Percentiles rank a stretch among this genome's conserved stretches.
phyloP scores from a whole-genome alignment of 2,888 invertebrate species.

The Sarcophaga caerulescens region DNA sequence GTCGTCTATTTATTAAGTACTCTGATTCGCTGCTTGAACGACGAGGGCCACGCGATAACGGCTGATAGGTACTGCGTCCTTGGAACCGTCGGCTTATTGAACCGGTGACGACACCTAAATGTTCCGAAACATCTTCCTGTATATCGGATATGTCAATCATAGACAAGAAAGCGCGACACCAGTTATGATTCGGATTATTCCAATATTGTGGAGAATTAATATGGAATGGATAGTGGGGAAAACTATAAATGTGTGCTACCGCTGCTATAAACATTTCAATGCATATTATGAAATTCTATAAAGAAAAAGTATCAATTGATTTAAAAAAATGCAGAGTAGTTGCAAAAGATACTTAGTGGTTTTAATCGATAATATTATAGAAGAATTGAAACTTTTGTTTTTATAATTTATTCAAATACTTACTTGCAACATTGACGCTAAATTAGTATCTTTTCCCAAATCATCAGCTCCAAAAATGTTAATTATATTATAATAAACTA shows the following conservation, averaged over 20 bases:
- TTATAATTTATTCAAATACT: slow-evolving; percentile 51
- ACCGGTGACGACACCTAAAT: slow-evolving; percentile 93
- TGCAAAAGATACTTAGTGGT: neutral
- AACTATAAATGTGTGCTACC: slow-evolving; percentile 96
- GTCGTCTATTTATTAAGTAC: slow-evolving; percentile 77
- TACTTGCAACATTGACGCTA: slow-evolving; percentile 92
- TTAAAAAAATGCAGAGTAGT: neutral
- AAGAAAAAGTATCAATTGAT: slow-evolving; percentile 70
- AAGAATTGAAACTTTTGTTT: neutral
- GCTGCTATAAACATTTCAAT: slow-evolving; percentile 99
- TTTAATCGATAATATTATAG: too few species aligned
- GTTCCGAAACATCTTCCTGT: slow-evolving; percentile 94
- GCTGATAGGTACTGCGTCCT: slow-evolving; percentile 88
- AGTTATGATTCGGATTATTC: slow-evolving; percentile 82
- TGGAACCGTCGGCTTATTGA: slow-evolving; percentile 89
- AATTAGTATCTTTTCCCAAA: slow-evolving; percentile 86
- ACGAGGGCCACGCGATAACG: slow-evolving; percentile 85
- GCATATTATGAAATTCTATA: slow-evolving; percentile 96
- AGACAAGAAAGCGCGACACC: slow-evolving; percentile 91
- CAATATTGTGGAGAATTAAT: slow-evolving; percentile 83
- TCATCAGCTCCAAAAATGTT: slow-evolving; percentile 88
- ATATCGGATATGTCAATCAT: slow-evolving; percentile 99
- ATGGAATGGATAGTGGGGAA: slow-evolving; percentile 94
- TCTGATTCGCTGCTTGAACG: slow-evolving; percentile 83
- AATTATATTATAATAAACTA: slow-evolving; percentile 92